Evolutionary conservation across 2,113 vertebrate species (phyloP).

Genomic region (Tachuris rubrigastra): DNA sequence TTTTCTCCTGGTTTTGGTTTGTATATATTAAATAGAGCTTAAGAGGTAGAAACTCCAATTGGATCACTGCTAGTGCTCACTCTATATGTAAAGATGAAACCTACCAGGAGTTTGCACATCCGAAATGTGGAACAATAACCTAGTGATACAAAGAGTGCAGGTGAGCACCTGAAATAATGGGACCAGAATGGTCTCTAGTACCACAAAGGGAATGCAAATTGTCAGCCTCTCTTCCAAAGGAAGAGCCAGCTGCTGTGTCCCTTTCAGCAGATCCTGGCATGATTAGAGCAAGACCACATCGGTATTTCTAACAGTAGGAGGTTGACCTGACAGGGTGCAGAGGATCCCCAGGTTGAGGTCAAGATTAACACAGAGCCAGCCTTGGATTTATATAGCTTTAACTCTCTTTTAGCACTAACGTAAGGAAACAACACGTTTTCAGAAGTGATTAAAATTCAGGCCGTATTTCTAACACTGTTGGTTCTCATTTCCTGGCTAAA

Average conservation of each 20-base stretch:
- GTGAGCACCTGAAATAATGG: neutral
- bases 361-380: neutral
- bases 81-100: neutral
- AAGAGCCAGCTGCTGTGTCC: neutral
- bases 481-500: slow-evolving; percentile 15
- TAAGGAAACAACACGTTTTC: neutral
- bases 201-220: neutral
- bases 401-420: neutral
- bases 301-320: neutral
- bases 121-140: neutral
- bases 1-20: neutral
- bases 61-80: neutral
- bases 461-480: neutral
- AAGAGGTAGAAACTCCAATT: neutral
- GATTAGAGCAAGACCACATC: neutral
- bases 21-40: neutral
- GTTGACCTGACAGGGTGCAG: neutral
- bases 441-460: slow-evolving; percentile 25
- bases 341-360: neutral
- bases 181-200: neutral
- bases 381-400: neutral
- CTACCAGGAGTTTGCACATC: neutral
- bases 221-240: neutral
- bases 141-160: neutral
- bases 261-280: neutral